Conservation (phyloP, 1,140 invertebrate species). For the Wiebesia pumilae region DNA sequence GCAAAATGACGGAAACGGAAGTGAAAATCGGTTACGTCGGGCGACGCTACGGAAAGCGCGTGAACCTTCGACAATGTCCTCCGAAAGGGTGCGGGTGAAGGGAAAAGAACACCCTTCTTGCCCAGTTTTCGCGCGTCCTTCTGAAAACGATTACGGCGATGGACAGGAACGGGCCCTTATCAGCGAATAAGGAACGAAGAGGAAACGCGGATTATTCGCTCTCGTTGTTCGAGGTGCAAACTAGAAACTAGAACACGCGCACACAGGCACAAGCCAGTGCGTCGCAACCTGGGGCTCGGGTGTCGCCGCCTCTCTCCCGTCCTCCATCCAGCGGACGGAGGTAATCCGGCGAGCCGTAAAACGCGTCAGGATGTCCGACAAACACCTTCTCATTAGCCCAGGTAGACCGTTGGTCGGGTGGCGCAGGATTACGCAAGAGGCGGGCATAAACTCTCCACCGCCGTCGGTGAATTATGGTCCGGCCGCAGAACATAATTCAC, state of each 20-base stretch:
- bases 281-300: constrained; percentile 22
- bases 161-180: no score
- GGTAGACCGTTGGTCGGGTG: constrained; percentile 63
- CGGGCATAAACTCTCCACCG: constrained; percentile 67
- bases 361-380: constrained; percentile 73
- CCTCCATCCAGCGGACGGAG: constrained; percentile 61
- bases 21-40: no score
- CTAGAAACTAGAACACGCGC: not conserved
- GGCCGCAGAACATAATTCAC: constrained; percentile 68
- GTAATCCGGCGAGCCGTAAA: constrained; percentile 73
- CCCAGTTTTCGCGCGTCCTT: not conserved
- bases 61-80: no score
- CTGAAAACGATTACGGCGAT: not conserved
- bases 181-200: constrained; percentile 9
- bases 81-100: no score
- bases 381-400: constrained; percentile 74
- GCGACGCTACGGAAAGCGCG: no score
- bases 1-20: no score
- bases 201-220: constrained; percentile 10
- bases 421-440: constrained; percentile 67
- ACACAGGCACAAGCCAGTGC: not conserved
- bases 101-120: no score
- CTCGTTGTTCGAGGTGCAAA: constrained; percentile 60
- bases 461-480: constrained; percentile 67
- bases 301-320: constrained; percentile 50